Evolutionary conservation across 2,888 invertebrate species (phyloP).

Genomic region (Onthophagus sagittarius): DNA sequence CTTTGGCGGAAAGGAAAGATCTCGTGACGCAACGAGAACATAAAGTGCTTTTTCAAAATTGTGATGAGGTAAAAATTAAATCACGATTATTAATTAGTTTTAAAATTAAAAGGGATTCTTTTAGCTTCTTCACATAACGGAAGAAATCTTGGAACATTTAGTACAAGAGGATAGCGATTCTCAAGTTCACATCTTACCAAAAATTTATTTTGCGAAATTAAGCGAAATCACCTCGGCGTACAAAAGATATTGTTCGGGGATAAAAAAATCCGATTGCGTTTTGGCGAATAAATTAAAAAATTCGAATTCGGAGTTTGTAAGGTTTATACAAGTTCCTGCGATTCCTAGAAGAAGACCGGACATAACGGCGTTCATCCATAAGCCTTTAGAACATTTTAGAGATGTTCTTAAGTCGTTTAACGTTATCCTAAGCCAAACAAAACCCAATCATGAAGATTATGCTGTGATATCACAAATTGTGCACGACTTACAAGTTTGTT

Average conservation of each 20-base stretch:
- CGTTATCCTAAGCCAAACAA: conserved; percentile 51
- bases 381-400: conserved; percentile 78
- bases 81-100: neutral
- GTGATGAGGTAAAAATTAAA: conserved; percentile 65
- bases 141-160: conserved; percentile 74
- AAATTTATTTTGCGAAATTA: conserved; percentile 70
- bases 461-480: conserved; percentile 50
- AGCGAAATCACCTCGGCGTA: conserved; percentile 73
- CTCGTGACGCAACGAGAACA: conserved; percentile 74
- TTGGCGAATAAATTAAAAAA: conserved; percentile 72
- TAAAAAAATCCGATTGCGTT: conserved; percentile 82
- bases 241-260: conserved; percentile 77
- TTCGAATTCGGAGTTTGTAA: conserved; percentile 73
- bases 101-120: conserved; percentile 5
- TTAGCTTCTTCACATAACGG: conserved; percentile 70
- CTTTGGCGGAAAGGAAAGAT: conserved; percentile 71
- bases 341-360: conserved; percentile 80
- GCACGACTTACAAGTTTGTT: conserved; percentile 49
- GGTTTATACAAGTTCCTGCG: conserved; percentile 75
- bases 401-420: conserved; percentile 60
- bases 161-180: conserved; percentile 71
- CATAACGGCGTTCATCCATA: conserved; percentile 78
- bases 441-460: conserved; percentile 51
- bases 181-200: conserved; percentile 62
- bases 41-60: conserved; percentile 77